A percentile compares a stretch with the other conserved stretches of the same genome.
These are phyloP conservation scores for Acromyrmex heyeri DNA, from an alignment of 1,140 invertebrate species.

Conservation along the genomic window DNA sequence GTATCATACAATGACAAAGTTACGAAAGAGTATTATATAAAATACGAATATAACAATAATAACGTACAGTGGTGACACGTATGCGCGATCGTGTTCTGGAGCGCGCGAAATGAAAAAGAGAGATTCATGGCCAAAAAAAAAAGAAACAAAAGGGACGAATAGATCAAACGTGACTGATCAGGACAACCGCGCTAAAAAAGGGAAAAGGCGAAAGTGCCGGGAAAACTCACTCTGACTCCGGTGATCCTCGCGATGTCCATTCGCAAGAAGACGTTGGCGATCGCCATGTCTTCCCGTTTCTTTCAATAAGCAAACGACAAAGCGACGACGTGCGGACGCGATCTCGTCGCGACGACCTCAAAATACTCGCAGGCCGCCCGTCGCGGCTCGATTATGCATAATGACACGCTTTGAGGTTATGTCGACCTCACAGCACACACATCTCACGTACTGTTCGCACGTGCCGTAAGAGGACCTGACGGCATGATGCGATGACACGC, in stretches of 20 bases:
- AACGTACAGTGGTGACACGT: background rate
- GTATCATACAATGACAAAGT: constrained; percentile 37
- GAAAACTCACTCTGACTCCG: constrained; percentile 78
- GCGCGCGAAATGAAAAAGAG: background rate
- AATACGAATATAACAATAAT: constrained; percentile 11
- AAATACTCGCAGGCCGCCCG: constrained; percentile 48
- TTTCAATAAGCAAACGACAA: background rate
- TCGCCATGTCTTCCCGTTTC: constrained; percentile 71
- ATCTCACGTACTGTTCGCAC: constrained; percentile 61
- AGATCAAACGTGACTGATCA: background rate
- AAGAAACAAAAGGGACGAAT: constrained; percentile 38
- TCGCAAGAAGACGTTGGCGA: constrained; percentile 78
- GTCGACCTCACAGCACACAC: constrained; percentile 49
- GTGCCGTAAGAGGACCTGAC: constrained; percentile 73
- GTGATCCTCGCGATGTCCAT: constrained; percentile 75
- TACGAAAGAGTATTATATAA: constrained; percentile 65
- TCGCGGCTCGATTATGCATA: constrained; percentile 69
- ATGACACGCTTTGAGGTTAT: constrained; percentile 70
- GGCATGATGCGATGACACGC: background rate
- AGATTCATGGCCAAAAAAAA: no score
- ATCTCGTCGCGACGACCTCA: constrained; percentile 49
- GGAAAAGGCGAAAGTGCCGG: constrained; percentile 42
- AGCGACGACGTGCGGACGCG: background rate
- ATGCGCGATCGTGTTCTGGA: background rate
- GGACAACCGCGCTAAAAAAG: background rate